phyloP scores from a whole-genome alignment of 2,888 invertebrate species.

The Hoplodrina blanda region DNA sequence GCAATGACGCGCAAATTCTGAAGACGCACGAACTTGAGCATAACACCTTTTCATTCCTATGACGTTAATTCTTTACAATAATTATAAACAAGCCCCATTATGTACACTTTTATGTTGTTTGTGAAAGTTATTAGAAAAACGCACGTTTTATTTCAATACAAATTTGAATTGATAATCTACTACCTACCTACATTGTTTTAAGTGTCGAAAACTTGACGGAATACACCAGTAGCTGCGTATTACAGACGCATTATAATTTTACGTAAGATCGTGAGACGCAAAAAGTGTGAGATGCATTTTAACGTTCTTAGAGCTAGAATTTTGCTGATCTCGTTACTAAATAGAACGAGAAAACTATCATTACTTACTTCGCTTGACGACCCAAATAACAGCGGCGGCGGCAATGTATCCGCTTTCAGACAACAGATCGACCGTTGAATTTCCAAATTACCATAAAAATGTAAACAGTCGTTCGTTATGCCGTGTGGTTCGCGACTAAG shows the following conservation, averaged over 20 bases:
- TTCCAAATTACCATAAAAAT: conserved; percentile 59
- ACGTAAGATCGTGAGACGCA: conserved; percentile 7
- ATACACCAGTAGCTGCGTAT: conserved; percentile 20
- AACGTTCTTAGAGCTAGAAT: conserved; percentile 28
- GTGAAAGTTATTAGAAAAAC: conserved; percentile 15
- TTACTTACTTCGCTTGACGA: conserved; percentile 46
- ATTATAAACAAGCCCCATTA: conserved; percentile 18
- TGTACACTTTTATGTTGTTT: conserved; percentile 30
- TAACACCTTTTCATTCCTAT: conserved; percentile 22
- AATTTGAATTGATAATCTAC: conserved; percentile 19
- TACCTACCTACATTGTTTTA: conserved; percentile 1
- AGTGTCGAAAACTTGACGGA: conserved; percentile 3
- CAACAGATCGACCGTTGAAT: conserved; percentile 54
- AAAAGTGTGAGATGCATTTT: conserved; percentile 16
- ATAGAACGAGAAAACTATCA: conserved; percentile 54
- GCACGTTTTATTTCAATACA: conserved; percentile 41
- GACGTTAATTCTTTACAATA: conserved; percentile 40
- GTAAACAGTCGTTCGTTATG: conserved; percentile 40
- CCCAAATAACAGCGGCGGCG: conserved; percentile 39
- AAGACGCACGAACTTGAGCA: conserved; percentile 34
- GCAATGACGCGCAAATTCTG: conserved; percentile 48
- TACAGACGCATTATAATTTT: conserved; percentile 13
- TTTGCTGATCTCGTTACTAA: conserved; percentile 42
- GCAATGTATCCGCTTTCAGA: conserved; percentile 57
- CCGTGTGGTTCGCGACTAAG: conserved; percentile 37